Conservation (phyloP, 2,888 invertebrate species). For the Lithophane ornitopus region DNA sequence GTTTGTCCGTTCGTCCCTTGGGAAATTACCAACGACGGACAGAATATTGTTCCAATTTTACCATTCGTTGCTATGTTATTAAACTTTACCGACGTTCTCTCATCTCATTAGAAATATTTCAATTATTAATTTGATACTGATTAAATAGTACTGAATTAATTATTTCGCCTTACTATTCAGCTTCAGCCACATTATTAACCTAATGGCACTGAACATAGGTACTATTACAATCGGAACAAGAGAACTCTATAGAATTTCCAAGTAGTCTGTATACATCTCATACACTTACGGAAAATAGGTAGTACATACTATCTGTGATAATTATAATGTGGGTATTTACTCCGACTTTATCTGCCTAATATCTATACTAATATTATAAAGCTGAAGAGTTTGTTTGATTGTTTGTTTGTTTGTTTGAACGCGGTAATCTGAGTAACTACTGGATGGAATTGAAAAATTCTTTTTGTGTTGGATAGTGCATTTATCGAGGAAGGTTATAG, state of each 20-base stretch:
- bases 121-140: slow-evolving; percentile 11
- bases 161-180: slow-evolving; percentile 20
- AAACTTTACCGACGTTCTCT: not conserved
- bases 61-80: slow-evolving; percentile 4
- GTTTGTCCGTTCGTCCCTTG: slow-evolving; percentile 17
- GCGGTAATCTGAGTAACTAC: too few relatives aligned
- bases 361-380: too few relatives aligned
- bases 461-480: too few relatives aligned
- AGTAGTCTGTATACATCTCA: not conserved
- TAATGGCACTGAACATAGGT: slow-evolving; percentile 1
- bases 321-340: too few relatives aligned
- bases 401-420: too few relatives aligned
- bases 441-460: too few relatives aligned
- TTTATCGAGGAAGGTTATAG: too few relatives aligned
- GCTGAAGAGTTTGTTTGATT: too few relatives aligned
- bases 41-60: slow-evolving; percentile 24
- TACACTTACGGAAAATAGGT: not conserved
- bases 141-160: slow-evolving; percentile 29
- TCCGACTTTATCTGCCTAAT: too few relatives aligned
- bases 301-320: not conserved
- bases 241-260: slow-evolving; percentile 4
- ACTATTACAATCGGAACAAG: not conserved
- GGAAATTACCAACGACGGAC: slow-evolving; percentile 37
- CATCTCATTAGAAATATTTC: not conserved
- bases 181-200: slow-evolving; percentile 2